These are phyloP conservation scores for Nettapus auritus DNA, from an alignment of 2,113 vertebrate genomes.

Conservation along the genomic window DNA sequence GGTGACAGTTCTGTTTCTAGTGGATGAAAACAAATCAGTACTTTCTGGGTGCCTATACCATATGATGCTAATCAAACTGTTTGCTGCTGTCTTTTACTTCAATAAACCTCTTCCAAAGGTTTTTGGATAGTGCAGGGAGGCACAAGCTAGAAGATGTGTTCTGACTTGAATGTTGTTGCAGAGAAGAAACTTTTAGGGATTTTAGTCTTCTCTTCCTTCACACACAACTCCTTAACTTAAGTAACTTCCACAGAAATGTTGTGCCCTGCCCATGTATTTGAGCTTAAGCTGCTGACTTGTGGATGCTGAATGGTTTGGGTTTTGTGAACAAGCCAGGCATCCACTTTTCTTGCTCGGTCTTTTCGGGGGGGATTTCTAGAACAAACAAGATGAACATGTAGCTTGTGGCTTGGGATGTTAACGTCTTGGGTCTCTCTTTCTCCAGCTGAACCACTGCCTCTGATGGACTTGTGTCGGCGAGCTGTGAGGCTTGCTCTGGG, in stretches of 20 bases:
- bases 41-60: not conserved
- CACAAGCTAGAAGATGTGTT: not conserved
- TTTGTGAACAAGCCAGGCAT: not conserved
- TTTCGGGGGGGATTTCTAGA: not conserved
- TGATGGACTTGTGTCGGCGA: slow-evolving; percentile 96
- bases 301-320: not conserved
- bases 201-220: not conserved
- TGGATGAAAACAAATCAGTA: accelerated
- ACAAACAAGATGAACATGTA: not conserved
- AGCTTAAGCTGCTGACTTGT: not conserved
- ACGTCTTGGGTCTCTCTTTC: not conserved
- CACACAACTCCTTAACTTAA: not conserved
- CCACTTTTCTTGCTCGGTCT: accelerated
- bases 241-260: not conserved
- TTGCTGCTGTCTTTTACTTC: not conserved
- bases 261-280: not conserved
- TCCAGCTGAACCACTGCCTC: slow-evolving; percentile 93
- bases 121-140: not conserved
- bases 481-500: slow-evolving; percentile 93
- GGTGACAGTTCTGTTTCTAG: not conserved
- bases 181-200: not conserved
- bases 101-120: not conserved
- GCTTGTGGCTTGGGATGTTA: not conserved
- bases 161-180: not conserved
- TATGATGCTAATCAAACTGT: not conserved